A percentile compares a stretch with the other conserved stretches of the same genome.
Evolutionary conservation across 1,140 invertebrate species (phyloP).

Genomic region (Capitella teleta): DNA sequence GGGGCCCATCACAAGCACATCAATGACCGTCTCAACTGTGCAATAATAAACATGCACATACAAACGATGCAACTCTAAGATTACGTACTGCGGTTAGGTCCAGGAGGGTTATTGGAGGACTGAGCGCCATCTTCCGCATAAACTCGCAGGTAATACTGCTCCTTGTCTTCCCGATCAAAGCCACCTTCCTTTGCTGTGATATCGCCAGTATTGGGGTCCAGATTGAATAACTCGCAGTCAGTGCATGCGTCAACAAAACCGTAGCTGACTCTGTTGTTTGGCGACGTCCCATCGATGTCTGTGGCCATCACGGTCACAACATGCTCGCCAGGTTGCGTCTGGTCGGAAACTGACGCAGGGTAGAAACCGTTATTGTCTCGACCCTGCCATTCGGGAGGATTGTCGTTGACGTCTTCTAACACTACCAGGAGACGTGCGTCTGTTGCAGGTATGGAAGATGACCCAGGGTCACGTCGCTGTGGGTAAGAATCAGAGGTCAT

Average conservation of each 20-base stretch:
- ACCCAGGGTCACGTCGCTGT: too few relatives aligned
- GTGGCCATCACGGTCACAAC: slow-evolving; percentile 8
- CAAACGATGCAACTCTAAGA: neutral
- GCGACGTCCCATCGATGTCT: slow-evolving; percentile 6
- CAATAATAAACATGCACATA: neutral
- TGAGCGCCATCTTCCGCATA: slow-evolving; percentile 84
- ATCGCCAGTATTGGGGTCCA: slow-evolving; percentile 2
- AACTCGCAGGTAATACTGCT: slow-evolving; percentile 85
- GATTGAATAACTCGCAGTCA: neutral
- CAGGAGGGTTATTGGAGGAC: slow-evolving; percentile 41
- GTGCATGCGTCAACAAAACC: neutral
- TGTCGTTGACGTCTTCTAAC: slow-evolving; percentile 8
- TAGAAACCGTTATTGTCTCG: slow-evolving; percentile 5
- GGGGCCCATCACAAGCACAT: neutral
- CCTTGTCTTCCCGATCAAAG: slow-evolving; percentile 77
- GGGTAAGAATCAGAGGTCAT: too few relatives aligned
- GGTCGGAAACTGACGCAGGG: slow-evolving; percentile 4
- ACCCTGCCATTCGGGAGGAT: slow-evolving; percentile 6
- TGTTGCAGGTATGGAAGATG: too few relatives aligned
- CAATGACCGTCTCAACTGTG: neutral
- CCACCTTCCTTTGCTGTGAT: slow-evolving; percentile 4
- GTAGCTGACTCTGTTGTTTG: slow-evolving; percentile 11
- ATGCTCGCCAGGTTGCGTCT: slow-evolving; percentile 5
- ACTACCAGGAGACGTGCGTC: slow-evolving; percentile 7
- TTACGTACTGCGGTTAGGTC: neutral